Evolutionary conservation across 2,797 vertebrate genomes (phyloP), one percentile per base, ranked within the genome.

Genomic region (Heliangelus exortis): DNA sequence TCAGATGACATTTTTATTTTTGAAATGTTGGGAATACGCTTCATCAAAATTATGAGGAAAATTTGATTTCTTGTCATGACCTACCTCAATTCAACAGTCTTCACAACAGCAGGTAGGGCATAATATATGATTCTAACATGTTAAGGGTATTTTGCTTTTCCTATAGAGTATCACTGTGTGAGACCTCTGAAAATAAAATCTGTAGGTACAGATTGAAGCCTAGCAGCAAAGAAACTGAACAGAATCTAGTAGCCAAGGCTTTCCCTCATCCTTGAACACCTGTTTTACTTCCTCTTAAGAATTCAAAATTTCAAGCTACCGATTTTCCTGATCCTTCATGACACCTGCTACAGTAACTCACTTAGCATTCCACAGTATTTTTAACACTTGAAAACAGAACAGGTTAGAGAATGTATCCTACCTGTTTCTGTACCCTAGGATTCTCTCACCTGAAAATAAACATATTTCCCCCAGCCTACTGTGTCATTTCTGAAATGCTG

Each of bases 41-140:
- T 75, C 36, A 22, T 83, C n/a, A 66, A 68, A 90, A 75, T 33
- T 75, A 17, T 12, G 7, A 78, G 58, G 6, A 81, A 2, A 59
- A 41, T 55, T 76, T 62, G 7, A 31, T 77, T 83, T 47, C 18
- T 62, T 36, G 9, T 65, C 47, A 63, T 79, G 25, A 45, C 55
- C 16, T 54, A 34, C 19, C 16, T 84, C 47, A 76, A 88, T 33
- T 15, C 6, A 16, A 20, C 34, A 21, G 3, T 75, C 45, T 78
- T 72, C n/a, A 4, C 71, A 61, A 53, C 4, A 84, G 22, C 15
- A 50, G 20, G 17, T 39, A 41, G 74, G 18, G 12, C 10, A 34
- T 53, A 23, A 25, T 63, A 36, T 4, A 20, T 0, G 0, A 39
- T 8, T 36, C 33, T 22, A 84, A 8, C 10, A 14, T 10, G 28